Base-by-base conservation (phyloP, 2,113 vertebrate genomes). In the Scolopax mira region DNA sequence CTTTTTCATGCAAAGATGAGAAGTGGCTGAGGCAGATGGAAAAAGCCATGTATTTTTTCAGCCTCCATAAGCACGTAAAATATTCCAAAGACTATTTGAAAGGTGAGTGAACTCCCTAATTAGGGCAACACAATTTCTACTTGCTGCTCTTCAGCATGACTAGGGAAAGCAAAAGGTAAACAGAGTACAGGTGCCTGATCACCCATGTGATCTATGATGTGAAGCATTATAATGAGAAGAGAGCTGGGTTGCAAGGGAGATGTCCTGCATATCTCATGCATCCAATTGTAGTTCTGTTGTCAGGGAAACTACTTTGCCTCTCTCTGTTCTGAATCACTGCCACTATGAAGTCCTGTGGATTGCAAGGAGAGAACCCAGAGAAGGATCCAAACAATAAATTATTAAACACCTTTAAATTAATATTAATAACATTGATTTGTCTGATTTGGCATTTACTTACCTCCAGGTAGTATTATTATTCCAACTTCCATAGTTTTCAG, bases 221-320 rank as follows among this genome's bases (percentile, higher is more conserved):
- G 61, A 64, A 66, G 52, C 1, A 0, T 52, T 81, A 67, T 84
- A 78, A 73, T 67, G 33, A 95, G 88, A 42, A 24, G n/a, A 94
- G 84, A 81, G 58, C n/a, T 85, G 77, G 52, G 21, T 46, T 94
- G 90, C 87, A 82, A 79, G 48, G 91, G 57, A 87, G 72, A 24
- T 85, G 31, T 89, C 93, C 89, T 64, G 89, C 90, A 27, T 27
- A 35, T 18, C 88, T 92, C 49, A 52, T 91, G 57, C 82, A 84
- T 94, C 84, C 86, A 89, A 52, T 54, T 92, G 62, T 35, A 66
- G 75, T 46, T 91, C 54, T 80, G 93, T 95, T 94, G 93, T 74
- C 90, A 94, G 31, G 90, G 86, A 78, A 91, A 95, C 90, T 30
- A 83, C 25, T 88, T 81, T 71, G 22, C 48, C 33, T 85, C 60